A percentile compares a stretch with the other conserved stretches of the same genome.
Conservation (phyloP, 2,888 invertebrate genomes). For the Noctua pronuba region DNA sequence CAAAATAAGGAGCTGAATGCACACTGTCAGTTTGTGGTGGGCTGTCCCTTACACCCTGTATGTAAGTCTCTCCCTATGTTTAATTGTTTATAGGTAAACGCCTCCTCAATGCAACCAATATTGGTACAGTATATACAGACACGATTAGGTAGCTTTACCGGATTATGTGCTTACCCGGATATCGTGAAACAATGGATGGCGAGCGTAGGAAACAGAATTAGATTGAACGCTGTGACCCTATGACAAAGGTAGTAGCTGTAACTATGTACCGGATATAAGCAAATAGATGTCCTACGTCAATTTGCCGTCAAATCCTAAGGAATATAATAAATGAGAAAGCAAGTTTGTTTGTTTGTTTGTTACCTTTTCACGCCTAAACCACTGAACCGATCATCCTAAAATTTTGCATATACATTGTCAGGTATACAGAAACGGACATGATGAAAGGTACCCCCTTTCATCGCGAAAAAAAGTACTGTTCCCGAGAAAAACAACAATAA, state of each 20-base stretch:
- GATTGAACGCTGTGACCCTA: not conserved
- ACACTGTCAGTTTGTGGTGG: too few relatives aligned
- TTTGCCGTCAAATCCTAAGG: not conserved
- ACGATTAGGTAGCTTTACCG: slow-evolving; percentile 19
- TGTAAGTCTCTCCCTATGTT: not conserved
- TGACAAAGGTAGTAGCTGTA: not conserved
- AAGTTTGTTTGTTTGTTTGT: too few relatives aligned
- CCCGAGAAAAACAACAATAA: too few relatives aligned
- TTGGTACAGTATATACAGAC: not conserved
- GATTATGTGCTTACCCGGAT: slow-evolving; percentile 40
- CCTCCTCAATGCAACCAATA: slow-evolving; percentile 17
- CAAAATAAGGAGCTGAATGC: too few relatives aligned
- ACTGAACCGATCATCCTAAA: too few relatives aligned
- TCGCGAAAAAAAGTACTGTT: too few relatives aligned
- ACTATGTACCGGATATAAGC: not conserved
- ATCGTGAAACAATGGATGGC: slow-evolving; percentile 5
- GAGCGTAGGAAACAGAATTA: not conserved
- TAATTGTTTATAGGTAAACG: not conserved
- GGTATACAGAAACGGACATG: too few relatives aligned
- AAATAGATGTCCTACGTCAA: not conserved
- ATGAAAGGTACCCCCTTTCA: too few relatives aligned
- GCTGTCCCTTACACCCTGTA: too few relatives aligned
- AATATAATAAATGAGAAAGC: too few relatives aligned
- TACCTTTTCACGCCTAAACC: too few relatives aligned
- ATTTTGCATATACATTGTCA: too few relatives aligned